Evolutionary conservation across 1,140 invertebrate species (phyloP), one percentile per base, ranked within the genome.

Genomic region (Sinonovacula constricta): DNA sequence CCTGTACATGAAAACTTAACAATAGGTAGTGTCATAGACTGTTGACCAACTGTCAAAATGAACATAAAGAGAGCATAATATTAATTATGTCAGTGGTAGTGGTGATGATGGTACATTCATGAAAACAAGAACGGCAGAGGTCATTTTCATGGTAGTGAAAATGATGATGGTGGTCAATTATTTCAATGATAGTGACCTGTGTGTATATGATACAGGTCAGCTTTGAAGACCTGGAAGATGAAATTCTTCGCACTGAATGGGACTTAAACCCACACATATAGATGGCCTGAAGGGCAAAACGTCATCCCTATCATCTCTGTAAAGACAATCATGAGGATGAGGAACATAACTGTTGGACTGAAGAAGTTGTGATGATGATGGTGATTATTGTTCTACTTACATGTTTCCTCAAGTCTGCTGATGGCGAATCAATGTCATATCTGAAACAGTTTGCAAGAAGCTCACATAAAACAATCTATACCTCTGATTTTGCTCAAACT

Each of bases 371-470:
- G 39, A 10, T 45, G 18, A 45, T 7, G 18, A 18, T 45, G 18
- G 39, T 45, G 7, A 10, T 10, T 45, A 7, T 10, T 45, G 39
- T 45, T 18, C 7, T 72, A 88, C 88, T 87, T 85, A 90, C 89
- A 88, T 90, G 89, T 69, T 88, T 88, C 2, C 76, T 75, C 15
- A 89, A 66, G 63, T 89, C 84, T 24, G 87, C 67, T 67, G 83
- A 87, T 39, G 81, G 82, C n/a, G 85, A 88, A 76, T 90, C 89
- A 45, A 88, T 84, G 84, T 90, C 89, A 85, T 88, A 88, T 33
- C 89, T 90, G 75, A 28, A 88, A 83, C 39, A 45, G 39, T 10
- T 45, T 18, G 18, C 7, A 7, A 45, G 39, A 45, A 10, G 39
- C 18, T 45, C 7, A 45, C 39, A 45, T 45, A 45, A 7, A 45